Conservation (phyloP, 2,797 vertebrate species). For the Linurgus olivaceus region DNA sequence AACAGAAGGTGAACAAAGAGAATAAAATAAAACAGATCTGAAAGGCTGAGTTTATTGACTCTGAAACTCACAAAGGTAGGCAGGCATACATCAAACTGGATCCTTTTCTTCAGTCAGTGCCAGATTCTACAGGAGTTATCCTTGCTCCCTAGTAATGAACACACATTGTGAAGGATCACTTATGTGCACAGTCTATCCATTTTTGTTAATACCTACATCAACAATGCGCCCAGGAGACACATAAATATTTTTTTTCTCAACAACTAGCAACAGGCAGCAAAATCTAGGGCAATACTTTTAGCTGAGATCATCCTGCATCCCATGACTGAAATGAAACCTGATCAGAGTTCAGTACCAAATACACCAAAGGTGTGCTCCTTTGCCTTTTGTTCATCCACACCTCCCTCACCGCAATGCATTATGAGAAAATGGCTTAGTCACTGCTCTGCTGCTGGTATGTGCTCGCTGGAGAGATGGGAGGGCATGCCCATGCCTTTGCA, state of each 20-base stretch:
- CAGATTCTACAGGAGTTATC: slow-evolving; percentile 95
- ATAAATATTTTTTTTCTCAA: neutral
- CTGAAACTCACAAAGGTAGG: neutral
- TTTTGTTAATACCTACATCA: neutral
- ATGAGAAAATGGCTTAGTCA: neutral
- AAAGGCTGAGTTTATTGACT: neutral
- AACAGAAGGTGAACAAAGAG: neutral
- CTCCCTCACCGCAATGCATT: neutral
- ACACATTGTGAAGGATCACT: neutral
- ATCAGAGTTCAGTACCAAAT: neutral
- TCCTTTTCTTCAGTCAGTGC: slow-evolving; percentile 74
- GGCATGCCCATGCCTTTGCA: neutral
- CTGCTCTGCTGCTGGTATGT: neutral
- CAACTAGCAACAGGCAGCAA: neutral
- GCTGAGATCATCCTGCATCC: neutral
- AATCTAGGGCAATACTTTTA: neutral
- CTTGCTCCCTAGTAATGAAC: slow-evolving; percentile 85
- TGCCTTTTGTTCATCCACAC: neutral
- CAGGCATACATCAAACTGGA: neutral
- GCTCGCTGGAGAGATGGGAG: neutral
- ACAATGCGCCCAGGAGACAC: neutral
- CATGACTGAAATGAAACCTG: neutral
- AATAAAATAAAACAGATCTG: neutral
- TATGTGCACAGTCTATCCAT: neutral
- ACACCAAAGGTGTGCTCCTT: neutral